These are phyloP conservation scores for Pristionchus maxplancki DNA, from an alignment of 2,888 invertebrate species.

Conservation along the genomic window DNA sequence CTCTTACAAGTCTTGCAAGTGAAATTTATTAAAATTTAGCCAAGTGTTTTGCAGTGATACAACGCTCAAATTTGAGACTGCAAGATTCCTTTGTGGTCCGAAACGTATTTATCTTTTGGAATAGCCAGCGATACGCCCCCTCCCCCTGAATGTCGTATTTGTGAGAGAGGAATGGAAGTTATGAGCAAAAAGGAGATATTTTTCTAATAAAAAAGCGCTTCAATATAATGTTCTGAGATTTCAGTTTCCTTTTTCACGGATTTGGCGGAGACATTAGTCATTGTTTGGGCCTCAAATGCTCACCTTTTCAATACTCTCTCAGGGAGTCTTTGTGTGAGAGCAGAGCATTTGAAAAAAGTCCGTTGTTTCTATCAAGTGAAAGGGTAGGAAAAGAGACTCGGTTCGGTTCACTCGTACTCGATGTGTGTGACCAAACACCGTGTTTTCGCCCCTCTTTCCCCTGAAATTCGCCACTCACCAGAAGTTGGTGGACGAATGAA, in stretches of 20 bases:
- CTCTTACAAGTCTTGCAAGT: too few species aligned
- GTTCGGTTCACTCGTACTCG: neutral
- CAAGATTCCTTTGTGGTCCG: too few species aligned
- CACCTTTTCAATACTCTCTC: neutral
- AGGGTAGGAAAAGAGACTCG: neutral
- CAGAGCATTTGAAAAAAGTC: neutral
- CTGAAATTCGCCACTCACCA: neutral
- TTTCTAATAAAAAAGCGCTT: too few species aligned
- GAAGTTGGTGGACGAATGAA: constrained; percentile 42
- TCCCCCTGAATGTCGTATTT: too few species aligned
- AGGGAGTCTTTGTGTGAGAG: neutral
- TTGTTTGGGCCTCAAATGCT: neutral
- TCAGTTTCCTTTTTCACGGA: neutral
- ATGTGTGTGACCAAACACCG: neutral
- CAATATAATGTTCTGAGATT: too few species aligned
- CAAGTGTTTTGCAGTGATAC: too few species aligned
- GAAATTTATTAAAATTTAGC: too few species aligned
- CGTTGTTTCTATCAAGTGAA: neutral
- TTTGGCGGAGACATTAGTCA: neutral
- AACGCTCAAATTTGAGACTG: too few species aligned
- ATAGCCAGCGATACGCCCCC: too few species aligned
- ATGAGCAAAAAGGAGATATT: too few species aligned
- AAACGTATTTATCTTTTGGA: too few species aligned
- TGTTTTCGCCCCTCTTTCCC: neutral
- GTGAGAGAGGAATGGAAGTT: too few species aligned